These are phyloP conservation scores for Drosophila saltans DNA, from an alignment of 1,140 invertebrate species.

Conservation along the genomic window DNA sequence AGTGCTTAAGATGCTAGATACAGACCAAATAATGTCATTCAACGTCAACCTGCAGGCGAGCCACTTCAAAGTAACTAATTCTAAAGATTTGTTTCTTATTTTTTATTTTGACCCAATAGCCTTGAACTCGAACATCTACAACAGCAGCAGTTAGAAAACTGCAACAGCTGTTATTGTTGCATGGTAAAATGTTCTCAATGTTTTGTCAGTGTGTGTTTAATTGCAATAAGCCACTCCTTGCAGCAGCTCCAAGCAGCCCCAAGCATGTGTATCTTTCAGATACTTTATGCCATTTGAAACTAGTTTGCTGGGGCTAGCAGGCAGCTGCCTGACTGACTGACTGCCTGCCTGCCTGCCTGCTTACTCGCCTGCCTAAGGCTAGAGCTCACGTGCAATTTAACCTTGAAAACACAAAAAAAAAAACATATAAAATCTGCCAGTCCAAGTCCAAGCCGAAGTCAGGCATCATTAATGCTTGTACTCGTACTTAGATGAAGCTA, in stretches of 20 bases:
- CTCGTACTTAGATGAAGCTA: slow-evolving; percentile 13
- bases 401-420: slow-evolving; percentile 55
- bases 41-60: slow-evolving; percentile 73
- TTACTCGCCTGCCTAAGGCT: slow-evolving; percentile 46
- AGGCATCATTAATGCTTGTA: slow-evolving; percentile 65
- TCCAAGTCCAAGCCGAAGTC: slow-evolving; percentile 47
- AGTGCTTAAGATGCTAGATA: slow-evolving; percentile 45
- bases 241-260: slow-evolving; percentile 25
- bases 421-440: slow-evolving; percentile 31
- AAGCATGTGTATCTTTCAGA: slow-evolving; percentile 66
- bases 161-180: neutral
- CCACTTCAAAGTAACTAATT: slow-evolving; percentile 51
- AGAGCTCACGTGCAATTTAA: slow-evolving; percentile 71
- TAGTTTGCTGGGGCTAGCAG: slow-evolving; percentile 60
- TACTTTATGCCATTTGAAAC: slow-evolving; percentile 78
- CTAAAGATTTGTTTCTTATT: neutral
- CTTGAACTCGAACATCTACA: slow-evolving; percentile 68
- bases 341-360: neutral
- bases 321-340: slow-evolving; percentile 30
- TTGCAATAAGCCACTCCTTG: slow-evolving; percentile 70
- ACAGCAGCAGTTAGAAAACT: slow-evolving; percentile 41
- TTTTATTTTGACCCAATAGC: slow-evolving; percentile 69
- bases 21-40: slow-evolving; percentile 70
- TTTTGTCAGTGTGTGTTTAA: slow-evolving; percentile 58
- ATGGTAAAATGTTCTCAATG: slow-evolving; percentile 37